phyloP scores from a whole-genome alignment of 2,113 vertebrate species.

The Sphyrna mokarran region DNA sequence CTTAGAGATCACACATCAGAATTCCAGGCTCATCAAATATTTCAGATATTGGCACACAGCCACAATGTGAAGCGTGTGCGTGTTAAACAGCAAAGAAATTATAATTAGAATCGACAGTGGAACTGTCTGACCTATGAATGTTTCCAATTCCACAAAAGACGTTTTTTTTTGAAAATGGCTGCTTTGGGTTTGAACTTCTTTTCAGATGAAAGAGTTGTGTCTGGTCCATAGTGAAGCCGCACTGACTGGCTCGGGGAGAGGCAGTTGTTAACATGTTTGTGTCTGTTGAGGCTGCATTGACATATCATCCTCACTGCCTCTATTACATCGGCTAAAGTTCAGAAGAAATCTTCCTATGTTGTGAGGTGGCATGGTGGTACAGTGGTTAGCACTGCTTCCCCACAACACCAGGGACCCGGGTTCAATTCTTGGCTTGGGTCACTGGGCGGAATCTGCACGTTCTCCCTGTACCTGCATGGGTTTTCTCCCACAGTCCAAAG shows the following conservation, averaged over 20 bases:
- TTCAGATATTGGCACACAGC: neutral
- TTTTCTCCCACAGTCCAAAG: no score
- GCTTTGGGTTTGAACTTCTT: neutral
- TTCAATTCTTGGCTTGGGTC: no score
- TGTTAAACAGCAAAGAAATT: neutral
- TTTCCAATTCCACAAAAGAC: neutral
- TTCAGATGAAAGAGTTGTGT: neutral
- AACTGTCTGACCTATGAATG: neutral
- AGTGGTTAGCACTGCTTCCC: no score
- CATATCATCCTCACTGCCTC: neutral
- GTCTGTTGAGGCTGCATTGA: neutral
- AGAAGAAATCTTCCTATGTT: neutral
- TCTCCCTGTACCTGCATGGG: no score
- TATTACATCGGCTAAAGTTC: neutral
- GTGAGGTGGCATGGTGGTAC: neutral
- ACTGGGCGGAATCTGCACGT: no score
- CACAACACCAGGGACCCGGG: no score
- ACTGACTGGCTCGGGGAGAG: neutral
- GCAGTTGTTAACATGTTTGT: neutral
- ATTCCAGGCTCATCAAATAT: neutral
- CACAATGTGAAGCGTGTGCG: neutral
- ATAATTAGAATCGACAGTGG: neutral
- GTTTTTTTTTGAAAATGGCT: neutral
- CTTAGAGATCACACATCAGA: neutral
- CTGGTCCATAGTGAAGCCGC: neutral